Evolutionary conservation across 1,140 invertebrate species (phyloP), one percentile per base, ranked within the genome.

Genomic region (Lerema accius): DNA sequence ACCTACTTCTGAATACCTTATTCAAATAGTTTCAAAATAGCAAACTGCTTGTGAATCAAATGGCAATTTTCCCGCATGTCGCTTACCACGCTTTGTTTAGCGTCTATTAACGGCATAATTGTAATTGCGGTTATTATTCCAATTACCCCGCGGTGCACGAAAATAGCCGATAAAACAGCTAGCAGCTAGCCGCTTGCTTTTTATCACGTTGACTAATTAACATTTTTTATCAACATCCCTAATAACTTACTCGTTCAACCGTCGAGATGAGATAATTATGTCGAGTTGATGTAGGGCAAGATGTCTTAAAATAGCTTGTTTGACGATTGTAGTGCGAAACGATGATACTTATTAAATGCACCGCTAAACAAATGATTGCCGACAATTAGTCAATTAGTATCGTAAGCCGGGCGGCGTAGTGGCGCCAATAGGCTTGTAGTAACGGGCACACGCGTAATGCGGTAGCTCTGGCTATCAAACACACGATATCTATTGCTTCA

Each of bases 351-450:
- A 77, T 74, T 75, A 72, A 70, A 67, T 68, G 71, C 65, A 73
- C 76, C 71, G 73, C 74, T 84, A 84, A 81, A 84, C 80, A 80
- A 81, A 82, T 78, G 80, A 85, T 80, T 82, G 74, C 71, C 74
- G 73, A 79, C 81, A 87, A 85, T 87, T 81, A 87, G 76, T 78
- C 81, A 84, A 85, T 87, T 81, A 85, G n/a, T n/a, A n/a, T 71
- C 67, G 65, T 64, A 56, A 53, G 58, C 63, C 66, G 67, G 59
- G 37, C 48, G 65, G 69, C 51, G 64, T 32, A 16, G 16, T 51
- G 53, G 61, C 65, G 72, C 65, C n/a, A n/a, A n/a, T n/a, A n/a
- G n/a, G n/a, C n/a, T n/a, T n/a, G n/a, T n/a, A 40, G 63, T 55
- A 59, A 68, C 65, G 39, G 56, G 61, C 60, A 63, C 64, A 46